Percentiles rank a stretch among this genome's conserved stretches.
phyloP scores from a whole-genome alignment of 2,113 vertebrate genomes.

The Passer montanus region DNA sequence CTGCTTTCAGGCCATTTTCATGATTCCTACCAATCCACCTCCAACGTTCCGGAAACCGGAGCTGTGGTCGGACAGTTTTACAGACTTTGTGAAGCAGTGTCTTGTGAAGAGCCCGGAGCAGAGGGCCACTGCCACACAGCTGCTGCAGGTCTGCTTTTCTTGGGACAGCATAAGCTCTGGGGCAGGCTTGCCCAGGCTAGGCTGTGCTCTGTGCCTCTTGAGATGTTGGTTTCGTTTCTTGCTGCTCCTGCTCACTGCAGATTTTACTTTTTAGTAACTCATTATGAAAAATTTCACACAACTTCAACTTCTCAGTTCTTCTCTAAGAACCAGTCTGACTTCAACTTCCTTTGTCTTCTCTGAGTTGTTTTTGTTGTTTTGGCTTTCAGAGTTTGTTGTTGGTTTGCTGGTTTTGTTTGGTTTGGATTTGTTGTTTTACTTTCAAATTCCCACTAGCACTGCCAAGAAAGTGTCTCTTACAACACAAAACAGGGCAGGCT shows the following conservation, averaged over 20 bases:
- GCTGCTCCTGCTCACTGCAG: not conserved
- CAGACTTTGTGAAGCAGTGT: constrained; percentile 89
- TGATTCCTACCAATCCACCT: constrained; percentile 95
- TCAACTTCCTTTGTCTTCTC: not conserved
- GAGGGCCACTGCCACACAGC: constrained; percentile 88
- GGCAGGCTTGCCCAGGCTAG: not conserved
- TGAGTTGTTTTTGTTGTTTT: not conserved
- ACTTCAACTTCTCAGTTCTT: not conserved
- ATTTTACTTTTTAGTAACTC: not conserved
- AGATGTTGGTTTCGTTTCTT: not conserved
- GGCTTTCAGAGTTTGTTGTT: not conserved
- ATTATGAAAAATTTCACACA: not conserved
- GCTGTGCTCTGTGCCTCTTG: not conserved
- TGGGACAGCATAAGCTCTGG: not conserved
- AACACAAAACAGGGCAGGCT: not conserved
- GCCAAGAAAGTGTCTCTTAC: not conserved
- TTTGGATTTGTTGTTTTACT: not conserved
- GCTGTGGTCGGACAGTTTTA: constrained; percentile 83
- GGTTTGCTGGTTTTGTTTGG: not conserved
- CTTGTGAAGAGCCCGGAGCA: constrained; percentile 92
- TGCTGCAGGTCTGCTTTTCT: constrained; percentile 85
- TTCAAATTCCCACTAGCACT: not conserved
- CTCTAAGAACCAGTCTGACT: not conserved
- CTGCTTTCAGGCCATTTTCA: constrained; percentile 89
- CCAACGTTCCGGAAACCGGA: constrained; percentile 88